Percentiles rank a stretch among this genome's conserved stretches.
Evolutionary conservation across 1,140 invertebrate species (phyloP).

Genomic region (Brachionus koreanus): DNA sequence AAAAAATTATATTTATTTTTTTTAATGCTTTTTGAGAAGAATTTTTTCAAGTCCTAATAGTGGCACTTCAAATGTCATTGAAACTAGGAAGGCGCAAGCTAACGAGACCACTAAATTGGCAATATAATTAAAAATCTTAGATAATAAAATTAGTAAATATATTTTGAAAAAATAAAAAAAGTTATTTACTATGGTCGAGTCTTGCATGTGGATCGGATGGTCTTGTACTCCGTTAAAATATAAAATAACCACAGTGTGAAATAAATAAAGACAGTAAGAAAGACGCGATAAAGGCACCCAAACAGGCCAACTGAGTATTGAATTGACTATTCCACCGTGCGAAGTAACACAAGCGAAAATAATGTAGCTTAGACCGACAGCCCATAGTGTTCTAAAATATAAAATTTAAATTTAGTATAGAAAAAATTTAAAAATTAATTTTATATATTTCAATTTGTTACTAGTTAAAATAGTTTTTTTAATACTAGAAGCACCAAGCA

Average conservation of each 20-base stretch:
- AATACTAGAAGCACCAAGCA: too few species aligned
- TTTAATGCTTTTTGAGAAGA: not conserved
- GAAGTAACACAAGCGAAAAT: constrained; percentile 38
- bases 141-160: constrained; percentile 25
- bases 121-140: constrained; percentile 49
- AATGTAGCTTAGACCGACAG: not conserved
- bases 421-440: too few species aligned
- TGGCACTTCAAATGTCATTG: constrained; percentile 56
- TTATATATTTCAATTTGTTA: too few species aligned
- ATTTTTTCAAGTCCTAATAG: constrained; percentile 53
- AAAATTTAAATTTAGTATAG: not conserved
- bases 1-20: not conserved
- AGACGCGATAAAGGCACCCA: constrained; percentile 25
- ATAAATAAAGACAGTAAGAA: constrained; percentile 10
- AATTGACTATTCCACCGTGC: constrained; percentile 19
- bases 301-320: constrained; percentile 25
- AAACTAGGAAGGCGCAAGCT: constrained; percentile 50
- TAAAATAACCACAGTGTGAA: constrained; percentile 24
- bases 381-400: constrained; percentile 19
- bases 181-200: not conserved
- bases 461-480: too few species aligned
- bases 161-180: not conserved
- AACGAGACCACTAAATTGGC: constrained; percentile 53
- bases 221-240: not conserved
- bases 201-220: constrained; percentile 3